phyloP scores from a whole-genome alignment of 2,888 invertebrate species.

The Laothoe populi region DNA sequence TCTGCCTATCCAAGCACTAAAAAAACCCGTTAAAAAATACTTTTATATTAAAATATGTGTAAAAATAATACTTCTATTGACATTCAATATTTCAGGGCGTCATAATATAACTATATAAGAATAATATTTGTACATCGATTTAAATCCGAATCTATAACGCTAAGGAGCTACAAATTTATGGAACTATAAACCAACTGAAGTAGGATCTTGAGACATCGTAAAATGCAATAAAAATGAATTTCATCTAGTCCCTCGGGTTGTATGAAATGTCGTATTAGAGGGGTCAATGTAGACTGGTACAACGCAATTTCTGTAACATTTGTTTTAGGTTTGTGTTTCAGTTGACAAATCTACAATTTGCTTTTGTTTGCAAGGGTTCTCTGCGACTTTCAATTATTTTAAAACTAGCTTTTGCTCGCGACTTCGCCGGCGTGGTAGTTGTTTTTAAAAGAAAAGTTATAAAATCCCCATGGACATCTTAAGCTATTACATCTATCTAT shows the following conservation, averaged over 20 bases:
- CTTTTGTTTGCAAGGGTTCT: no score
- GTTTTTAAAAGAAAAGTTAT: no score
- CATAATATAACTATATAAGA: not conserved
- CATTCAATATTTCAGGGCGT: no score
- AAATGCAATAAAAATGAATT: constrained; percentile 17
- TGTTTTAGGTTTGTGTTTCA: not conserved
- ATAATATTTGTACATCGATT: not conserved
- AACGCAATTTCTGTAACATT: not conserved
- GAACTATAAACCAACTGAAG: not conserved
- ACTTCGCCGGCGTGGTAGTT: no score
- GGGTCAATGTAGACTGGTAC: not conserved
- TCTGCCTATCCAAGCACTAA: no score
- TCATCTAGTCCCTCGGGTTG: not conserved
- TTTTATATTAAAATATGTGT: no score
- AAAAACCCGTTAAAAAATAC: no score
- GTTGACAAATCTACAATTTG: not conserved
- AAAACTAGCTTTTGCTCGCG: no score
- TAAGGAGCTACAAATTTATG: constrained; percentile 18
- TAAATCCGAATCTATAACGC: not conserved
- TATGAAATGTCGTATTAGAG: not conserved
- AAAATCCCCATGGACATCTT: no score
- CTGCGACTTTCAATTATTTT: no score
- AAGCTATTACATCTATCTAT: no score
- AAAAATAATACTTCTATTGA: no score
- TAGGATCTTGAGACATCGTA: constrained; percentile 7